These are phyloP conservation scores for Coregonus suidteri DNA, from an alignment of 2,797 vertebrate species.

Conservation along the genomic window DNA sequence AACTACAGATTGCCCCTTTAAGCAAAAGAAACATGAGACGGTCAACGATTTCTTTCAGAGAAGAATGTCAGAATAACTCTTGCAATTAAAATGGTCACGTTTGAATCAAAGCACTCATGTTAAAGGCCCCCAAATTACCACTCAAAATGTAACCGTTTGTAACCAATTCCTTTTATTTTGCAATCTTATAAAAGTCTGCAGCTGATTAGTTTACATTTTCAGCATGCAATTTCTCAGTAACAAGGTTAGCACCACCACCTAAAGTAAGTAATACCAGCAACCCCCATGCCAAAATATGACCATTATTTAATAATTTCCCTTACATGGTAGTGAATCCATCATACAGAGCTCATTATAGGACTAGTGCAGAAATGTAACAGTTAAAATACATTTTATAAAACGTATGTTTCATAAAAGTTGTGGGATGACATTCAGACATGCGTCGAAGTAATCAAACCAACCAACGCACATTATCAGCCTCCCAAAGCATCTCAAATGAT, in stretches of 20 bases:
- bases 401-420: background rate
- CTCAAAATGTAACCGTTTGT: slow-evolving; percentile 42
- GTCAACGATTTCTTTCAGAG: slow-evolving; percentile 44
- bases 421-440: background rate
- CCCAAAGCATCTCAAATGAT: background rate
- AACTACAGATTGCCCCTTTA: background rate
- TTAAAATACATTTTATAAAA: background rate
- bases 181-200: slow-evolving; percentile 9
- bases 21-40: background rate
- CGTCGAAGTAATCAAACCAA: background rate
- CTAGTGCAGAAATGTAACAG: too few species aligned
- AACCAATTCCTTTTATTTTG: slow-evolving; percentile 45
- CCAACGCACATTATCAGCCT: background rate
- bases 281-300: background rate
- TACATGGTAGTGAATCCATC: too few species aligned
- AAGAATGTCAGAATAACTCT: slow-evolving; percentile 35
- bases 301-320: background rate
- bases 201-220: background rate
- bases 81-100: slow-evolving; percentile 44
- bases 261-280: background rate
- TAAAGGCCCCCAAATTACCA: background rate
- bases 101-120: slow-evolving; percentile 55
- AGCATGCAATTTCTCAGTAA: background rate
- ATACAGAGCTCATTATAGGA: too few species aligned
- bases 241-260: slow-evolving; percentile 3